Base-by-base conservation (phyloP, 1,140 invertebrate genomes). In the Camponotus pennsylvanicus region DNA sequence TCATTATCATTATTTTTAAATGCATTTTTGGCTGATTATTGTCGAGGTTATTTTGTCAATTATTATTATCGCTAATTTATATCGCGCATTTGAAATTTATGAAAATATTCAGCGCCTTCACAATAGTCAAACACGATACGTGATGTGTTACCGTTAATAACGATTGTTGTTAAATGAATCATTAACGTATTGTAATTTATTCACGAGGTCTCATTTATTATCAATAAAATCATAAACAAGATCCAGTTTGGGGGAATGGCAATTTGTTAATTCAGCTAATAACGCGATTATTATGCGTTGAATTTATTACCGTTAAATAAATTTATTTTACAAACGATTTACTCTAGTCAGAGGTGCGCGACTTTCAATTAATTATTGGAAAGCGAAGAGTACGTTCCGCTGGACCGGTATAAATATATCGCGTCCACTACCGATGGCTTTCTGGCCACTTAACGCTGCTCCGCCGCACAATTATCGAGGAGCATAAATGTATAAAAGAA, bases 111-210 rank as follows among this genome's bases (percentile, higher is more conserved):
- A 21, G 40, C 6, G 27, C 69, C 18, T 83, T 83, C 75, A 75
- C 37, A 73, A 73, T 83, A 75, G 27, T 83, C 69, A 73, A 83
- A 18, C 15, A 75, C 57, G 57, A 61, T 61, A 63, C 49, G 75
- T 4, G 40, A 45, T 32, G 11, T 32, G 21, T 21, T 59, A 59
- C n/a, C 57, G 55, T 83, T 83, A 83, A 73, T 83, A 83, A 83
- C 40, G 52, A 83, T 61, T 73, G 37, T 42, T 61, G 67, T 73
- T 83, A 83, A 83, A 83, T 75, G 69, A 75, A 75, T 83, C 40
- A 73, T 75, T 75, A 83, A 63, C 55, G 27, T 83, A 83, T 75
- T 82, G 67, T 83, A 83, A 83, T 73, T 83, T 83, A 83, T 83
- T 75, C 55, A 75, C 45, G 55, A 73, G 69, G n/a, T 40, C 40